Percentiles rank a stretch among this genome's conserved stretches.
phyloP scores from a whole-genome alignment of 2,113 vertebrate species.

The Eleginops maclovinus region DNA sequence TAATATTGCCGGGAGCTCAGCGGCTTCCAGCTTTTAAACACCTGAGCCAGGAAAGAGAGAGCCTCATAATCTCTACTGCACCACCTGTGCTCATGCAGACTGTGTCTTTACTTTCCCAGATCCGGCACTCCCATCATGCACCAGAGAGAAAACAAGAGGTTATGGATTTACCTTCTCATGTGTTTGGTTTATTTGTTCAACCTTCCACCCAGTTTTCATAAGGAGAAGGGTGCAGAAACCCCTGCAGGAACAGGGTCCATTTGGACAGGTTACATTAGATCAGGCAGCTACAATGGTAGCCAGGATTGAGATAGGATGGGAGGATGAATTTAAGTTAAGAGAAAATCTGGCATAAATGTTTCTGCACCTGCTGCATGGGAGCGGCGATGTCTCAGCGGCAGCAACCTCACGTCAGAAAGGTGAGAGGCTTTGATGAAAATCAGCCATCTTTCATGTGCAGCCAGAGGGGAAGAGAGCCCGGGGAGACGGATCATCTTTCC shows the following conservation, averaged over 20 bases:
- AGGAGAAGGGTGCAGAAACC: slow-evolving; percentile 15
- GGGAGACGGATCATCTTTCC: slow-evolving; percentile 64
- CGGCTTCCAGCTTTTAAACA: slow-evolving; percentile 36
- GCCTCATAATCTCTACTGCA: slow-evolving; percentile 39
- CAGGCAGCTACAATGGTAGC: background rate
- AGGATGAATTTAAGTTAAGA: slow-evolving; percentile 28
- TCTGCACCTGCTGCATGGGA: slow-evolving; percentile 46
- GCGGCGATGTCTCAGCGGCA: slow-evolving; percentile 21
- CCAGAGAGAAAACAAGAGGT: slow-evolving; percentile 38
- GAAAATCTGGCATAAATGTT: slow-evolving; percentile 24
- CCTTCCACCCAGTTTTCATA: background rate
- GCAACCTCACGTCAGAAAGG: slow-evolving; percentile 51
- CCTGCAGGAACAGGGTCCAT: background rate
- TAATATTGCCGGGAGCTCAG: slow-evolving; percentile 46
- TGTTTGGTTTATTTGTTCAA: background rate
- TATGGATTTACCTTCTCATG: slow-evolving; percentile 12
- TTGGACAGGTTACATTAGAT: slow-evolving; percentile 18
- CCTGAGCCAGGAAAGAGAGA: slow-evolving; percentile 47
- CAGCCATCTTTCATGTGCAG: slow-evolving; percentile 70
- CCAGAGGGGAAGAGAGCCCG: slow-evolving; percentile 58
- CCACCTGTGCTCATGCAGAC: slow-evolving; percentile 56
- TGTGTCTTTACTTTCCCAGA: slow-evolving; percentile 49
- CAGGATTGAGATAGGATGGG: background rate
- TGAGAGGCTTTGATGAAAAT: slow-evolving; percentile 70
- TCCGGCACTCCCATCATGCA: slow-evolving; percentile 11